A percentile compares a stretch with the other conserved stretches of the same genome.
These are phyloP conservation scores for Zootoca vivipara DNA, from an alignment of 2,113 vertebrate genomes.

Conservation along the genomic window DNA sequence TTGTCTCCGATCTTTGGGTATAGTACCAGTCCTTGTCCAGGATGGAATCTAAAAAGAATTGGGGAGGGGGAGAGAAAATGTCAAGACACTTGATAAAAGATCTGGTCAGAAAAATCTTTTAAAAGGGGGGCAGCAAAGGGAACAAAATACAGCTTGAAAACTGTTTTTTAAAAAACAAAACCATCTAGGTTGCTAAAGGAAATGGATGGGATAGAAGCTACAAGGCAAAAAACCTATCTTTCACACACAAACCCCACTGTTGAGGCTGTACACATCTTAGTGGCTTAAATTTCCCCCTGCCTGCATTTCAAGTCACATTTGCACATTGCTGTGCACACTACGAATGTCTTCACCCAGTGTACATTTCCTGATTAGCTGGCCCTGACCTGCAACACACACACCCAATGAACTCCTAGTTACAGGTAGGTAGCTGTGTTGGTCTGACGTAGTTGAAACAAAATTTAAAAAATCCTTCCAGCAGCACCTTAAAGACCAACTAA, in stretches of 20 bases:
- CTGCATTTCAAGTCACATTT: too few relatives aligned
- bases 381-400: too few relatives aligned
- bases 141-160: slow-evolving; percentile 52
- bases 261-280: too few relatives aligned
- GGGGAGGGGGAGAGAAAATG: not conserved
- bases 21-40: slow-evolving; percentile 95
- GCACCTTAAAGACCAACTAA: too few relatives aligned
- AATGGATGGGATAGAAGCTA: not conserved
- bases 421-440: too few relatives aligned
- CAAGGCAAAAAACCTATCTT: not conserved
- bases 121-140: not conserved
- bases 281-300: too few relatives aligned
- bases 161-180: not conserved
- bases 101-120: not conserved
- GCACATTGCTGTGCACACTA: too few relatives aligned
- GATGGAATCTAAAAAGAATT: slow-evolving; percentile 87
- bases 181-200: not conserved
- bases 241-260: not conserved
- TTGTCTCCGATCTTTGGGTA: slow-evolving; percentile 99
- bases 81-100: not conserved
- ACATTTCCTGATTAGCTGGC: too few relatives aligned
- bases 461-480: too few relatives aligned
- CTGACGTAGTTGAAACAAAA: too few relatives aligned
- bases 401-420: too few relatives aligned
- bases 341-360: too few relatives aligned